Percentiles rank a stretch among this genome's conserved stretches.
phyloP scores from a whole-genome alignment of 2,113 vertebrate species.

The Paracanthobrama guichenoti region DNA sequence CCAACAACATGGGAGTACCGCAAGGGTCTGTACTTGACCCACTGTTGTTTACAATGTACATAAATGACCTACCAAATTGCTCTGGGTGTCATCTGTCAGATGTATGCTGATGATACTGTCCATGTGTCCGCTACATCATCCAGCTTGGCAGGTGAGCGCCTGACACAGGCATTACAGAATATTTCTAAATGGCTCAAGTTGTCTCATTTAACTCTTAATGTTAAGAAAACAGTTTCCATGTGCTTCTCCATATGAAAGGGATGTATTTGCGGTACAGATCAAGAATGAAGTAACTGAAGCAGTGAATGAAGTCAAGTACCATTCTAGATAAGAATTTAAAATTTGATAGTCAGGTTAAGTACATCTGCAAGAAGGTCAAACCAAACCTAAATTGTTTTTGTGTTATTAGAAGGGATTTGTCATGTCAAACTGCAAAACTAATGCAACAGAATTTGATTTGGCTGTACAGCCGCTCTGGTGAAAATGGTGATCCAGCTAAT shows the following conservation, averaged over 20 bases:
- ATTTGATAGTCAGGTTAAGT: too few relatives aligned
- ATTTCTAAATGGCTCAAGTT: not conserved
- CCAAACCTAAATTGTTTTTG: too few relatives aligned
- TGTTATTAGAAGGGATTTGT: too few relatives aligned
- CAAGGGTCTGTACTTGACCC: not conserved
- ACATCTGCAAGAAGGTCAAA: too few relatives aligned
- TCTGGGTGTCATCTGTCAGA: not conserved
- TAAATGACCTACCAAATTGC: not conserved
- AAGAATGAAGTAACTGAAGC: not conserved
- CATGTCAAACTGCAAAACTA: too few relatives aligned
- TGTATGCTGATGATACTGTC: not conserved
- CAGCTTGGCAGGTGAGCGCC: not conserved
- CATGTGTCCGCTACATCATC: not conserved
- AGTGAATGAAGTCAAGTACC: not conserved
- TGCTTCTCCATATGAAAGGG: not conserved
- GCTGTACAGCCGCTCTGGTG: too few relatives aligned
- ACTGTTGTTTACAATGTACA: not conserved
- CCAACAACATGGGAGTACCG: not conserved
- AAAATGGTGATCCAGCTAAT: too few relatives aligned
- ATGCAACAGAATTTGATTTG: too few relatives aligned
- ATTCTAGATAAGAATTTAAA: too few relatives aligned
- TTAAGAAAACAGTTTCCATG: too few relatives aligned
- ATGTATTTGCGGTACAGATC: not conserved
- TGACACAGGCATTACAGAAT: not conserved
- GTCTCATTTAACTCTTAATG: not conserved